Evolutionary conservation across 2,797 vertebrate genomes (phyloP).

Genomic region (Melanotaenia pygmaea): DNA sequence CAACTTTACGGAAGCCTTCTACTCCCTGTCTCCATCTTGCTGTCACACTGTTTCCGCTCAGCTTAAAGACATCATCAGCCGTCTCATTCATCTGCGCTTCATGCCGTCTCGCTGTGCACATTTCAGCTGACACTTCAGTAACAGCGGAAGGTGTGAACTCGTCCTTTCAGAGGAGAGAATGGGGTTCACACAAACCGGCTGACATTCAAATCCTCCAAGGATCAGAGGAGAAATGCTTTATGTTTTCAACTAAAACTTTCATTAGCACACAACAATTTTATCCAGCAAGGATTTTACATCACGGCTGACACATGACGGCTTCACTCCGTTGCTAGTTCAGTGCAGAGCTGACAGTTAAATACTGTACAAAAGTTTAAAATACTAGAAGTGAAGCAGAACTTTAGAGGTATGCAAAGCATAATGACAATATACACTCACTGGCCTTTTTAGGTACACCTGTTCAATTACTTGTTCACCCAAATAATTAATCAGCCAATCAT

Average conservation of each 20-base stretch:
- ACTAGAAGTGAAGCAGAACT: background rate
- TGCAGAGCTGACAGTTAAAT: background rate
- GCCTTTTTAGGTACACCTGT: background rate
- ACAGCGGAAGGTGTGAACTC: slow-evolving; percentile 45
- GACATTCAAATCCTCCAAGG: slow-evolving; percentile 49
- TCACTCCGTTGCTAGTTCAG: background rate
- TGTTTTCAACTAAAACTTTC: slow-evolving; percentile 25
- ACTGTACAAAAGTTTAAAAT: background rate
- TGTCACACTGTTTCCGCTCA: background rate
- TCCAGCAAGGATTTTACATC: background rate
- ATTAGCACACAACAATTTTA: slow-evolving; percentile 3
- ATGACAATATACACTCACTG: background rate
- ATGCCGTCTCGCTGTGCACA: slow-evolving; percentile 11
- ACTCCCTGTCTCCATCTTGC: background rate
- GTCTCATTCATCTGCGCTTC: background rate
- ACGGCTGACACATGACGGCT: background rate
- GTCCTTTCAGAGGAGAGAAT: slow-evolving; percentile 57
- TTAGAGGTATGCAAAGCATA: background rate
- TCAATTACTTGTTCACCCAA: background rate
- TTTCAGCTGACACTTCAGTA: slow-evolving; percentile 28
- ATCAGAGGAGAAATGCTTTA: slow-evolving; percentile 19
- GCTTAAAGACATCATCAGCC: slow-evolving; percentile 11
- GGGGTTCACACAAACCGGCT: slow-evolving; percentile 44
- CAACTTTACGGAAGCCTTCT: background rate
- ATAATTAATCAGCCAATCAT: background rate